A percentile compares a stretch with the other conserved stretches of the same genome.
Evolutionary conservation across 2,797 vertebrate genomes (phyloP).

Genomic region (Malacoctenus gilli): DNA sequence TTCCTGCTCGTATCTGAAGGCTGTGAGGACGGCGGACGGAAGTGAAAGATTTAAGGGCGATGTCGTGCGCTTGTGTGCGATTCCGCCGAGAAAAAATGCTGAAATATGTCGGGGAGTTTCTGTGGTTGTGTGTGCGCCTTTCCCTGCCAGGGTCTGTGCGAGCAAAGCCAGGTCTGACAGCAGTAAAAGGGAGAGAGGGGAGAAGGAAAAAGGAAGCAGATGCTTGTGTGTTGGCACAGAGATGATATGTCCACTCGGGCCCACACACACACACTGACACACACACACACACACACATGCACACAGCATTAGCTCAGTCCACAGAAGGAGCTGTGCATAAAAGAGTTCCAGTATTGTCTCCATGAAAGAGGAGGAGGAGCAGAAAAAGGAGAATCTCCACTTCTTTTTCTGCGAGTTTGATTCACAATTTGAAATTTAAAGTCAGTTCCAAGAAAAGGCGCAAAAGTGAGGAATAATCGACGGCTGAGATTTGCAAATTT

Average conservation of each 20-base stretch:
- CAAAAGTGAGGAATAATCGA: constrained; percentile 11
- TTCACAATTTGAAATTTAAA: no score
- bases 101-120: constrained; percentile 39
- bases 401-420: background rate
- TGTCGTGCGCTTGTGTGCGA: no score
- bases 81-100: no score
- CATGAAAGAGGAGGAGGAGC: constrained; percentile 15
- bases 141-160: constrained; percentile 50
- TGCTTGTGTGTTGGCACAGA: constrained; percentile 70
- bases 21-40: no score
- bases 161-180: constrained; percentile 64
- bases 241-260: constrained; percentile 43
- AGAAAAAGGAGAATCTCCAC: constrained; percentile 3
- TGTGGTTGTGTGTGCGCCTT: constrained; percentile 15
- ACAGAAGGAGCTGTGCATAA: constrained; percentile 48
- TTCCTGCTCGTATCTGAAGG: no score
- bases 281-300: constrained; percentile 12
- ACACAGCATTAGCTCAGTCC: constrained; percentile 8
- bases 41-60: no score
- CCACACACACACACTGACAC: constrained; percentile 7
- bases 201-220: constrained; percentile 78
- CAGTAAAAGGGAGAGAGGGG: constrained; percentile 24
- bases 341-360: constrained; percentile 62
- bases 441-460: background rate
- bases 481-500: background rate